These are phyloP conservation scores for Thelohanellus kitauei DNA, from an alignment of 30 jellyfish, hydroid and myxozoan genomes.

Conservation along the genomic window DNA sequence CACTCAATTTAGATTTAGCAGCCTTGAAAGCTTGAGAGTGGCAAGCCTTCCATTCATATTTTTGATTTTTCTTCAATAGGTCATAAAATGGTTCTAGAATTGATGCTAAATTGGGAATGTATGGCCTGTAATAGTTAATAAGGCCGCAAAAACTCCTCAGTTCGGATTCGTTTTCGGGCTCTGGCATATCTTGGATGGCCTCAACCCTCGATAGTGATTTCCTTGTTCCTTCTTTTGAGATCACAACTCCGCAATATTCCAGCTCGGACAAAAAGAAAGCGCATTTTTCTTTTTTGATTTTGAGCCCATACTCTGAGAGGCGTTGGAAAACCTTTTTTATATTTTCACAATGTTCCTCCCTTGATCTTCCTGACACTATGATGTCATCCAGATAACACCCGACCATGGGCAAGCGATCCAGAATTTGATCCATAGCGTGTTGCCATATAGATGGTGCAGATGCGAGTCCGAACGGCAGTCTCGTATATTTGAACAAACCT, in stretches of 20 bases:
- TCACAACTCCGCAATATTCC: slow-evolving; percentile 10
- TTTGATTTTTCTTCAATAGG: slow-evolving; percentile 1
- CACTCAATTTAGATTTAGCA: slow-evolving; percentile 1
- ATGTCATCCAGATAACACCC: slow-evolving; percentile 10
- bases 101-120: slow-evolving; percentile 4
- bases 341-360: slow-evolving; percentile 7
- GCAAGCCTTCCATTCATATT: slow-evolving; percentile 9
- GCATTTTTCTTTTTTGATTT: slow-evolving; percentile 3
- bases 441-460: slow-evolving; percentile 30
- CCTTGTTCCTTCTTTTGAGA: slow-evolving; percentile 10
- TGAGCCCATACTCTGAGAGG: neutral
- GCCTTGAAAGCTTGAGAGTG: slow-evolving; percentile 4
- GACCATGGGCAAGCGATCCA: slow-evolving; percentile 8
- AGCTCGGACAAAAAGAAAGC: slow-evolving; percentile 2
- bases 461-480: slow-evolving; percentile 17
- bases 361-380: slow-evolving; percentile 2
- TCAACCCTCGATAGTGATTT: slow-evolving; percentile 1
- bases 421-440: slow-evolving; percentile 3
- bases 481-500: slow-evolving; percentile 11
- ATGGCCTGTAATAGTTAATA: slow-evolving; percentile 10
- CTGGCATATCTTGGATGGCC: slow-evolving; percentile 10
- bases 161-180: slow-evolving; percentile 9
- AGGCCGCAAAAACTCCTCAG: slow-evolving; percentile 12
- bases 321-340: slow-evolving; percentile 2
- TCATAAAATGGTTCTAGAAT: slow-evolving; percentile 8